A percentile compares a stretch with the other conserved stretches of the same genome.
These are phyloP conservation scores for Agonopterix arenella DNA, from an alignment of 2,888 invertebrate genomes.

Conservation along the genomic window DNA sequence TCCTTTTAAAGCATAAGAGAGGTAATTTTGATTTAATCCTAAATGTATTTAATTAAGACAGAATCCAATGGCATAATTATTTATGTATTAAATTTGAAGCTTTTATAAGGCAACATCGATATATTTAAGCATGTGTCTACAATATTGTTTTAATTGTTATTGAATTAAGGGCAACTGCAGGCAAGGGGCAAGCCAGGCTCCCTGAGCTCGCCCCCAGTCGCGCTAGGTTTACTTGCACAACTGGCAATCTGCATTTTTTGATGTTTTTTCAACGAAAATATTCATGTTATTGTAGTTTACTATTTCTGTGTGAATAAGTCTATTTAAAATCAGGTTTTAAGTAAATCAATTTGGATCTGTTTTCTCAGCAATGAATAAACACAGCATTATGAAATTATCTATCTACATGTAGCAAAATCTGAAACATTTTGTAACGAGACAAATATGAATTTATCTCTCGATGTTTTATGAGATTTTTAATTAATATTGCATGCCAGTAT, in stretches of 20 bases:
- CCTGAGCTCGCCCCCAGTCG: constrained; percentile 5
- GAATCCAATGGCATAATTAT: constrained; percentile 51
- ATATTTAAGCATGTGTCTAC: constrained; percentile 54
- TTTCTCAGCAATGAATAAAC: constrained; percentile 60
- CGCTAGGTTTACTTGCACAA: constrained; percentile 44
- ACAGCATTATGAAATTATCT: constrained; percentile 68
- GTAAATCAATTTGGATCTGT: constrained; percentile 72
- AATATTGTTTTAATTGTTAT: constrained; percentile 48
- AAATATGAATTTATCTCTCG: constrained; percentile 67
- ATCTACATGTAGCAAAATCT: constrained; percentile 50
- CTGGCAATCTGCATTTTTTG: constrained; percentile 65
- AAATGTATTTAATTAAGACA: constrained; percentile 62
- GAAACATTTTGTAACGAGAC: constrained; percentile 53
- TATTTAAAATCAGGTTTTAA: constrained; percentile 72
- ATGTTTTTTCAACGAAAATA: constrained; percentile 71
- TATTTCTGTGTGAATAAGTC: constrained; percentile 63
- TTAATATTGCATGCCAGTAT: constrained; percentile 67
- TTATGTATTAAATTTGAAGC: constrained; percentile 55
- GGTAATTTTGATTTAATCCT: constrained; percentile 57
- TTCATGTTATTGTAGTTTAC: constrained; percentile 66
- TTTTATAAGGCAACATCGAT: constrained; percentile 54
- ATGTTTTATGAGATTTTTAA: constrained; percentile 63
- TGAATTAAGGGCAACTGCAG: constrained; percentile 60
- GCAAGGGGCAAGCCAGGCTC: constrained; percentile 14
- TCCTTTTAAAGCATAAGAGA: constrained; percentile 47